Evolutionary conservation across 1,140 invertebrate species (phyloP), one percentile per base, ranked within the genome.

Genomic region (Diorhabda sublineata): DNA sequence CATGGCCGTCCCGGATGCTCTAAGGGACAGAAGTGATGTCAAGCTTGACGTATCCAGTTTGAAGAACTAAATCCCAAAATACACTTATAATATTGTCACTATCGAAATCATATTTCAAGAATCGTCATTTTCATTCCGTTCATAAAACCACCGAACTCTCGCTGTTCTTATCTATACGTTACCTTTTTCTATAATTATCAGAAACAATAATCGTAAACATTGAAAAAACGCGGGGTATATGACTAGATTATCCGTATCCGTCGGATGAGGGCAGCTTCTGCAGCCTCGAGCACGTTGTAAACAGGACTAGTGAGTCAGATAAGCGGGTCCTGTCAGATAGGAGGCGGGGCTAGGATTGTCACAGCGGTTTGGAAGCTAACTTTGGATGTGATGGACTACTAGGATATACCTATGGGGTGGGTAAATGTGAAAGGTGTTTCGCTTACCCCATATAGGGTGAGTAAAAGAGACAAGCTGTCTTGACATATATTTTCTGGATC

Each of bases 1-100:
- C 89, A 97, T 94, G 68, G 79, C 79, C 67, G 78, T 74, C 65
- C 76, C 77, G 44, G 75, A 71, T 67, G 76, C 75, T 73, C 79
- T 74, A 59, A 80, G 72, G 52, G 79, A 76, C 61, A 81, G 70
- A 65, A 80, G 75, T 45, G 78, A 79, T 47, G 79, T 74, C 71
- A 78, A 76, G 66, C 73, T 78, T 73, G 78, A 68, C 66, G 79
- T 79, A 75, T 81, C 80, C 80, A 81, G 79, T 74, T 81, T 80
- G 78, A 67, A 64, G 58, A 62, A 42, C 64, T 43, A 58, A 66
- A 52, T 61, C 66, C 58, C 52, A 58, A 5, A 26, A 26, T 26
- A 70, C 60, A 57, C 45, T 58, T 69, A 45, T 43, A 57, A 42
- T 67, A 52, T 52, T 8, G 6, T n/a, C 47, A 52, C 47, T 52